phyloP scores from a whole-genome alignment of 2,797 vertebrate genomes.

The Anas bahamensis region DNA sequence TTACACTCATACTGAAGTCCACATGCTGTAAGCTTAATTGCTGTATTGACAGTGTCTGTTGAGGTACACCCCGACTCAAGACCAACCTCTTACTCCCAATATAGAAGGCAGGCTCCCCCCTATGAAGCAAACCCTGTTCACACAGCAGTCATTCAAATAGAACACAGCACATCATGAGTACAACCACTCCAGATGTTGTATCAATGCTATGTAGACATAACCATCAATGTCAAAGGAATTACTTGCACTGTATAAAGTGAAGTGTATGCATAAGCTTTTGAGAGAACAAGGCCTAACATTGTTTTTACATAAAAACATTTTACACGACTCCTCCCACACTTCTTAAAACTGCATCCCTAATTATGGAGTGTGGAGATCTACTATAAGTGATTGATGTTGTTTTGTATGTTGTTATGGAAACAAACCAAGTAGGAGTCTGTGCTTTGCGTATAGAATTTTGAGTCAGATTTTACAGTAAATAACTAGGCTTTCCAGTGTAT shows the following conservation, averaged over 20 bases:
- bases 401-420: conserved; percentile 67
- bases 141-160: background rate
- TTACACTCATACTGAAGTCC: background rate
- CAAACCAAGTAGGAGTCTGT: conserved; percentile 66
- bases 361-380: conserved; percentile 57
- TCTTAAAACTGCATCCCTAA: conserved; percentile 61
- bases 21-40: background rate
- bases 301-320: conserved; percentile 56
- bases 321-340: conserved; percentile 61
- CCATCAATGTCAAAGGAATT: background rate
- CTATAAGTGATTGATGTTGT: conserved; percentile 62
- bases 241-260: background rate
- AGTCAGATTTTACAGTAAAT: conserved; percentile 69
- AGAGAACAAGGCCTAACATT: conserved; percentile 16
- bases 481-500: conserved; percentile 45
- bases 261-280: conserved; percentile 13
- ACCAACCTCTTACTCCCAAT: background rate
- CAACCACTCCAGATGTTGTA: background rate
- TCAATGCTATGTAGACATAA: background rate
- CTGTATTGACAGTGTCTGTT: background rate
- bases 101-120: background rate
- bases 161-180: rapidly evolving
- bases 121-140: background rate
- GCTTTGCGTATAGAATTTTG: conserved; percentile 38
- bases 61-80: background rate